These are phyloP conservation scores for Metalampra italica DNA, from an alignment of 2,888 invertebrate genomes.

Conservation along the genomic window DNA sequence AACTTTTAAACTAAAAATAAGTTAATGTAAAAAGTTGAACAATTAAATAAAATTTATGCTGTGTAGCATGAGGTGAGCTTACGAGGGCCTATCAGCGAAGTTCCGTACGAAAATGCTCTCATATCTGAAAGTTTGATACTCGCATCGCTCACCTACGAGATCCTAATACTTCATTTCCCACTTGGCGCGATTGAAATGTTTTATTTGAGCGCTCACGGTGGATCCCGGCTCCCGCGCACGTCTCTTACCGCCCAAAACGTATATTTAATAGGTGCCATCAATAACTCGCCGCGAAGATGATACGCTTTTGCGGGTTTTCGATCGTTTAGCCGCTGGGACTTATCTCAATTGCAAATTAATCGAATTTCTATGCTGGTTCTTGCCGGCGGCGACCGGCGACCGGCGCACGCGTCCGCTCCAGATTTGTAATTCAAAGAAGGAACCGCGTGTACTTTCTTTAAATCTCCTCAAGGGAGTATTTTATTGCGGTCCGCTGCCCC, in stretches of 20 bases:
- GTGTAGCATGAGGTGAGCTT: background rate
- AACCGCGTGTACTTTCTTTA: constrained; percentile 42
- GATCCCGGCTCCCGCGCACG: constrained; percentile 43
- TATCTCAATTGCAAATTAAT: constrained; percentile 76
- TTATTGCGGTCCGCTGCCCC: constrained; percentile 31
- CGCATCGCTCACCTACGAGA: constrained; percentile 50
- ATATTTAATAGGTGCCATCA: constrained; percentile 77
- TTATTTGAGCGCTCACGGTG: constrained; percentile 59
- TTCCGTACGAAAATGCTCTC: constrained; percentile 31
- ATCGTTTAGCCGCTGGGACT: constrained; percentile 56
- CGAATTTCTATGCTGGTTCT: constrained; percentile 59
- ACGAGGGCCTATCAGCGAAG: constrained; percentile 25
- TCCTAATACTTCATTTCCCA: constrained; percentile 65
- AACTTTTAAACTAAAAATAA: background rate
- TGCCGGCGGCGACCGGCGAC: constrained; percentile 35
- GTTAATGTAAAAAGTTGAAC: background rate
- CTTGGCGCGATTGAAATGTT: constrained; percentile 69
- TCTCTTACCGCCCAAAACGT: constrained; percentile 56
- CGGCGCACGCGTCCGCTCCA: constrained; percentile 39
- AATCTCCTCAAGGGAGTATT: constrained; percentile 38
- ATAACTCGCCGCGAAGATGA: constrained; percentile 71
- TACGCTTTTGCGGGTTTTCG: constrained; percentile 61
- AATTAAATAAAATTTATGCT: constrained; percentile 5
- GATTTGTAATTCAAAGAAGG: constrained; percentile 66
- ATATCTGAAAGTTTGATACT: constrained; percentile 38